A percentile compares a stretch with the other conserved stretches of the same genome.
phyloP scores from a whole-genome alignment of 1,140 invertebrate species.

The Macrocentrus cingulum region DNA sequence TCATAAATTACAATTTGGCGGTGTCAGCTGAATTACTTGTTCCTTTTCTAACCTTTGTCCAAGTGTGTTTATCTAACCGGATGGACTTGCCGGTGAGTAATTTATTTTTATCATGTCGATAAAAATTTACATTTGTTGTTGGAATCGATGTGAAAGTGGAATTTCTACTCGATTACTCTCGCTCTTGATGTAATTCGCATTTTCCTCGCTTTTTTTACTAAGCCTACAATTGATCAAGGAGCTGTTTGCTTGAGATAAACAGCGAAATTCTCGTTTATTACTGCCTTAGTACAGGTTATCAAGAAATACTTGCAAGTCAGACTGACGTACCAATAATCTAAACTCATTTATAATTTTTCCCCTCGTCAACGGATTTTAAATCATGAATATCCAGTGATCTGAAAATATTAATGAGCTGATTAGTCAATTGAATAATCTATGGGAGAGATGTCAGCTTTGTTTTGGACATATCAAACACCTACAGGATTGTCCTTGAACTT shows the following conservation, averaged over 20 bases:
- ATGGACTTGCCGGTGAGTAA: constrained; percentile 38
- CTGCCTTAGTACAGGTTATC: no score
- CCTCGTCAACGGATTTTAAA: background rate
- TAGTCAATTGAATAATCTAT: background rate
- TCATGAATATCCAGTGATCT: background rate
- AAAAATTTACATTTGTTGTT: background rate
- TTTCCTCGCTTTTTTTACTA: no score
- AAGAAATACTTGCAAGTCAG: constrained; percentile 15
- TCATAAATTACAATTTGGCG: constrained; percentile 9
- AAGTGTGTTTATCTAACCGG: no score
- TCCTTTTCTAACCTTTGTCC: no score
- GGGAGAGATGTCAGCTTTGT: background rate
- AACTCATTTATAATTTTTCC: background rate
- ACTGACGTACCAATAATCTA: constrained; percentile 2
- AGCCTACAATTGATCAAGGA: background rate
- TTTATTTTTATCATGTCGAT: background rate
- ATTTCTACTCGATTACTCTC: no score
- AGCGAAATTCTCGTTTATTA: background rate
- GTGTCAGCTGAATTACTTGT: no score
- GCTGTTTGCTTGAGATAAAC: constrained; percentile 12
- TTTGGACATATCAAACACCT: background rate
- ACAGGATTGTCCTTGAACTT: background rate
- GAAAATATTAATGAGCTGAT: background rate
- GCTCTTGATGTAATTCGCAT: background rate
- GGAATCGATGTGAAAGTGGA: constrained; percentile 22